phyloP scores from a whole-genome alignment of 2,113 vertebrate species.

The Odobenus rosmarus region DNA sequence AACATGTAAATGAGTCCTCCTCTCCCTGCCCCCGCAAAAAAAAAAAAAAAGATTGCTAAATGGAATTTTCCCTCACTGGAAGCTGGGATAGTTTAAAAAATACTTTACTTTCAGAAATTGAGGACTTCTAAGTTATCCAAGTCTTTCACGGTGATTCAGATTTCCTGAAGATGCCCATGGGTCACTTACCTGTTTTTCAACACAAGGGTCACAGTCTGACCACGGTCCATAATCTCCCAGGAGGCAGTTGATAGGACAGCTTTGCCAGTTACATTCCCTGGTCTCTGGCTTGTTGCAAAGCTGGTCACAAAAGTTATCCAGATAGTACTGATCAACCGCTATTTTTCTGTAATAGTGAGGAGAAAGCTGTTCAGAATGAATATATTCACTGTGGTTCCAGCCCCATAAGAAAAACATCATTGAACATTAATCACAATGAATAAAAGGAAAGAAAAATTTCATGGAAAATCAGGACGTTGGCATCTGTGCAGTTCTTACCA shows the following conservation, averaged over 20 bases:
- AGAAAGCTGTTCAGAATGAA: neutral
- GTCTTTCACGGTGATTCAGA: neutral
- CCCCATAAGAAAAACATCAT: neutral
- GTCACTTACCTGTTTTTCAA: constrained; percentile 89
- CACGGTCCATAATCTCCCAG: constrained; percentile 91
- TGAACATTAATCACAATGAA: neutral
- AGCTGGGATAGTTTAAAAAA: neutral
- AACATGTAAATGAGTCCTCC: neutral
- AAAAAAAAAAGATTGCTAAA: neutral
- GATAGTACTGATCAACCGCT: constrained; percentile 86
- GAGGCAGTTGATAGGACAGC: constrained; percentile 91
- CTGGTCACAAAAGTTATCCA: constrained; percentile 85
- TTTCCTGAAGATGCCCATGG: neutral
- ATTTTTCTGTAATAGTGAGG: constrained; percentile 83
- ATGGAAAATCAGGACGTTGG: neutral
- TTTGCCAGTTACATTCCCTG: constrained; percentile 88
- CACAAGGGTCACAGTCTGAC: constrained; percentile 94
- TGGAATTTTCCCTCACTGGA: neutral
- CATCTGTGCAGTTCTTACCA: neutral
- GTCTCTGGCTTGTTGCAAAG: constrained; percentile 87
- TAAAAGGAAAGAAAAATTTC: neutral
- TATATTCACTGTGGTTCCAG: neutral
- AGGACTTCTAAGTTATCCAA: neutral
- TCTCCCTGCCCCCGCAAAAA: rapidly evolving
- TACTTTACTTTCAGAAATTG: constrained; percentile 22